These are phyloP conservation scores for Merops nubicus DNA, from an alignment of 2,113 vertebrate species.

Conservation along the genomic window DNA sequence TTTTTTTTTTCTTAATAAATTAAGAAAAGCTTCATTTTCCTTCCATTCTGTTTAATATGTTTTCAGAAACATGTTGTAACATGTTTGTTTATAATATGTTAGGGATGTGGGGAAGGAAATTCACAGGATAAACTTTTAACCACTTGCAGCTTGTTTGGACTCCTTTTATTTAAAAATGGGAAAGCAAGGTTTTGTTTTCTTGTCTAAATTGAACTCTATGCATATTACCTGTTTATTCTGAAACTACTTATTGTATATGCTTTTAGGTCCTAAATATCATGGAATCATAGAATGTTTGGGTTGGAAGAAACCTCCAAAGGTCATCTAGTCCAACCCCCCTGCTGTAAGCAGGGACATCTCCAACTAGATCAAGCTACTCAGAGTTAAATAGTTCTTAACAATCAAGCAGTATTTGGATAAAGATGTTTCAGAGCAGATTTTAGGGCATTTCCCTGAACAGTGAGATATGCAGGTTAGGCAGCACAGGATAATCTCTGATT, in stretches of 20 bases:
- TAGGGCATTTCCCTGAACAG: neutral
- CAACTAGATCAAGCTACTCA: too few relatives aligned
- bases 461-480: neutral
- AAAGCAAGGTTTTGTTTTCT: neutral
- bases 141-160: neutral
- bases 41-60: neutral
- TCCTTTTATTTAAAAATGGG: neutral
- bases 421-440: neutral
- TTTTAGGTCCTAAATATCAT: neutral
- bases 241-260: neutral
- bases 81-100: neutral
- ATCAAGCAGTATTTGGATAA: neutral
- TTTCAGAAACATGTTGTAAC: neutral
- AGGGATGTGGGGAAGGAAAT: neutral
- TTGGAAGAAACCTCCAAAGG: too few relatives aligned
- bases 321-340: too few relatives aligned
- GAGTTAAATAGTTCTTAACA: neutral
- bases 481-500: neutral
- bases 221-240: neutral
- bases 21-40: neutral
- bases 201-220: neutral
- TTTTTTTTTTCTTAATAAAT: neutral
- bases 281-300: too few relatives aligned
- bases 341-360: too few relatives aligned
- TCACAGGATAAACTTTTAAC: neutral